These are phyloP conservation scores for Metaphire vulgaris DNA, from an alignment of 1,140 invertebrate species.

Conservation along the genomic window DNA sequence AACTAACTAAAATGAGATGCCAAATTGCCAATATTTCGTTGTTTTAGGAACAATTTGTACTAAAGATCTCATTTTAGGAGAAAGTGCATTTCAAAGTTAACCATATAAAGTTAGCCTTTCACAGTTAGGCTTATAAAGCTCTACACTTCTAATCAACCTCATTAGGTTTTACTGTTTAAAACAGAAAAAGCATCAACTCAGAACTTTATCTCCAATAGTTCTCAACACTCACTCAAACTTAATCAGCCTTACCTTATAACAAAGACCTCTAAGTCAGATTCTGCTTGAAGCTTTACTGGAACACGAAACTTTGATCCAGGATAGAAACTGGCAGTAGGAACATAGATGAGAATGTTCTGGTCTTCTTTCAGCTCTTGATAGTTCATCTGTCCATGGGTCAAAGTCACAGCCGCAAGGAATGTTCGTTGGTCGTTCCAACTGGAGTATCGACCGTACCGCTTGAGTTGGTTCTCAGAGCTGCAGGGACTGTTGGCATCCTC, in stretches of 20 bases:
- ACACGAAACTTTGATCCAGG: constrained; percentile 76
- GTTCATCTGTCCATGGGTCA: constrained; percentile 67
- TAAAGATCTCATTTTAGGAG: too few relatives aligned
- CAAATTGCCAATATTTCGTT: too few relatives aligned
- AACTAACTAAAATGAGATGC: too few relatives aligned
- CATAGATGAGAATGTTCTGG: constrained; percentile 67
- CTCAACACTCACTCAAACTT: too few relatives aligned
- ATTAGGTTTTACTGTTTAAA: too few relatives aligned
- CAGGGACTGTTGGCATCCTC: neutral
- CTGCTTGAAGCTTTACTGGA: constrained; percentile 71
- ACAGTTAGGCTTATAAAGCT: too few relatives aligned
- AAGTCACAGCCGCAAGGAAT: constrained; percentile 54
- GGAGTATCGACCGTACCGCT: constrained; percentile 1
- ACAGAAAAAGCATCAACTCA: too few relatives aligned
- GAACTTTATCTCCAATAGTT: too few relatives aligned
- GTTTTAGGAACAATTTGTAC: too few relatives aligned
- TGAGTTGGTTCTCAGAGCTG: neutral
- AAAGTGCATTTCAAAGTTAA: too few relatives aligned
- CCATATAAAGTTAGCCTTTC: too few relatives aligned
- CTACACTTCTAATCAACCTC: too few relatives aligned
- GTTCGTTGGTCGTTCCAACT: constrained; percentile 2
- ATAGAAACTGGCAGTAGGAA: constrained; percentile 75
- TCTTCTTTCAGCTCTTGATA: constrained; percentile 74
- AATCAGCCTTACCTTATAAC: constrained; percentile 76
- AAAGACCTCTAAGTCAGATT: constrained; percentile 63